phyloP scores from a whole-genome alignment of 2,113 vertebrate genomes.

The Lepisosteus oculatus region DNA sequence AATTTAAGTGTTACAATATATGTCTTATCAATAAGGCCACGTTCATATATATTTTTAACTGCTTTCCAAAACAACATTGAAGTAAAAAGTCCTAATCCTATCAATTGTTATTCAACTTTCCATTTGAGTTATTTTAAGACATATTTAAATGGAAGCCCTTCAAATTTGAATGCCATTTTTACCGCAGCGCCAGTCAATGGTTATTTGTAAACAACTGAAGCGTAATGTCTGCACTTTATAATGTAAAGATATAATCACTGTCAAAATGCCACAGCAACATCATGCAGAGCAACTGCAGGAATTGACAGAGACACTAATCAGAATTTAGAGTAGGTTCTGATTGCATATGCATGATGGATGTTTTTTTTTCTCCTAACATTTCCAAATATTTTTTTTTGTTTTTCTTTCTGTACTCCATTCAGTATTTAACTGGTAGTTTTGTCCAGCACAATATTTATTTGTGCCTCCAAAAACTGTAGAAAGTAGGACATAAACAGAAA shows the following conservation, averaged over 20 bases:
- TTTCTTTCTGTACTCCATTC: background rate
- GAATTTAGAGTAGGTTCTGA: conserved; percentile 12
- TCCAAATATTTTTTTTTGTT: background rate
- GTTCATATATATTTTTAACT: too few relatives aligned
- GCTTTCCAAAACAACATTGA: too few relatives aligned
- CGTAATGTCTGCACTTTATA: conserved; percentile 14
- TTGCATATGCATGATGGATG: conserved; percentile 24
- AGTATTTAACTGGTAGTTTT: too few relatives aligned
- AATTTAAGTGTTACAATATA: too few relatives aligned
- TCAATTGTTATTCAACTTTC: background rate
- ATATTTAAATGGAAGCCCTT: background rate
- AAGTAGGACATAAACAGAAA: too few relatives aligned
- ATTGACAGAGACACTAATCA: conserved; percentile 11
- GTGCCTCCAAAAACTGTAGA: too few relatives aligned
- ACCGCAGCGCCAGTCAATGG: background rate
- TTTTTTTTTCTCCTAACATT: background rate
- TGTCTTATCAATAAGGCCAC: too few relatives aligned
- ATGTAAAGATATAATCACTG: conserved; percentile 32
- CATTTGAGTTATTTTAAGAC: background rate
- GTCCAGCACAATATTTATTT: too few relatives aligned
- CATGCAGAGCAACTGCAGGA: conserved; percentile 2
- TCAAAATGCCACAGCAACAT: conserved; percentile 13
- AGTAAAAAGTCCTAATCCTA: too few relatives aligned
- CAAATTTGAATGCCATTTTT: background rate
- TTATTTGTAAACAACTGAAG: conserved; percentile 27